Evolutionary conservation across 2,797 vertebrate species (phyloP), one percentile per base, ranked within the genome.

Genomic region (Cryptoblepharus egeriae): DNA sequence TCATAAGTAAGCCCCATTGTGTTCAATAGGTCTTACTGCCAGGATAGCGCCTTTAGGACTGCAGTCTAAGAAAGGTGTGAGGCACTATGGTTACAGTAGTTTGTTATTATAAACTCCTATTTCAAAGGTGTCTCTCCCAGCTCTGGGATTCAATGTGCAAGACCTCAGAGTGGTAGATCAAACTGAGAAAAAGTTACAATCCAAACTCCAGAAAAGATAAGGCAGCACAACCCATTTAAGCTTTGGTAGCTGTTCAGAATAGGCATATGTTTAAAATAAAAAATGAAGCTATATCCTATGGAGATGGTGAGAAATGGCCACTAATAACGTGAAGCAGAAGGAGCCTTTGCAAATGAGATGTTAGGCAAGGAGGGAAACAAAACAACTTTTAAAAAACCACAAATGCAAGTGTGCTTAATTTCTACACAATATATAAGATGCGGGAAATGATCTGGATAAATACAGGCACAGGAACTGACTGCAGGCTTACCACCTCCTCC

Each of bases 401-500:
- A 81, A 87, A n/a, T 67, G 28, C 35, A 70, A 77, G 18, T 35
- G 3, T 5, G 7, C 84, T 77, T 57, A 80, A 32, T 79, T 52
- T 88, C 76, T 80, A 90, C 85, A 85, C 35, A 12, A 42, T 87
- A 85, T 90, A 84, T 86, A 93, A 91, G 15, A 92, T 83, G 89
- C n/a, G 91, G 88, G 88, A 90, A 92, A 94, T 92, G 93, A 88
- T 86, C 84, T 92, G 88, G 91, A 86, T 84, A 93, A 69, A 94
- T 84, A 92, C 63, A 90, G 93, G 94, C 37, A 93, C 91, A 91
- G 39, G 93, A 93, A 93, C 83, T 84, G 88, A 89, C 94, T 91
- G 86, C 80, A 79, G 81, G 97, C 98, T 98, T 99, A 99, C 98
- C 98, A 97, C 98, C 97, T 98, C 97, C 72, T 98, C 98, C 95